Evolutionary conservation across 2,888 invertebrate genomes (phyloP).

Genomic region (Torymus texanus): DNA sequence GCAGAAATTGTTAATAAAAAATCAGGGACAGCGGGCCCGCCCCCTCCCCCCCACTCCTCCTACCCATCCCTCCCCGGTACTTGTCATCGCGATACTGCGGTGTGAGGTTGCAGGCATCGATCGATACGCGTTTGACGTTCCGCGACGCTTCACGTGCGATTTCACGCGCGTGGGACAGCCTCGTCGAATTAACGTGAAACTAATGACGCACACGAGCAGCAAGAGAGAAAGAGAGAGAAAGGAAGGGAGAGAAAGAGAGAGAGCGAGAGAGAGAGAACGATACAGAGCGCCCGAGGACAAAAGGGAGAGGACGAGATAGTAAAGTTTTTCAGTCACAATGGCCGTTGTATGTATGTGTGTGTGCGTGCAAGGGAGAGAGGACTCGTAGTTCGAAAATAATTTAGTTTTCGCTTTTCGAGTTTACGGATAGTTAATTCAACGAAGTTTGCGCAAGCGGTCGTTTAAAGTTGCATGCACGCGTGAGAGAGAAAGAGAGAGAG

Average conservation of each 20-base stretch:
- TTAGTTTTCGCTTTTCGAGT: conserved; percentile 2
- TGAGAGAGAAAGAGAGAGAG: too few relatives aligned
- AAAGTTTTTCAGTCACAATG: too few relatives aligned
- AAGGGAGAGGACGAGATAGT: neutral
- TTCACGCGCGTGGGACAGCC: neutral
- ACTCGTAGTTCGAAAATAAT: conserved; percentile 3
- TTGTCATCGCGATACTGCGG: conserved; percentile 11
- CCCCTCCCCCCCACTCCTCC: too few relatives aligned
- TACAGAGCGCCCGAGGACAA: neutral
- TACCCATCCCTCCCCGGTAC: neutral
- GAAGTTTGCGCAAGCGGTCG: neutral
- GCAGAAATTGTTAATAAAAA: too few relatives aligned
- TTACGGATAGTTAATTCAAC: conserved; percentile 19
- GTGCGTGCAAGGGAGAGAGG: too few relatives aligned
- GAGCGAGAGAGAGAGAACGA: neutral
- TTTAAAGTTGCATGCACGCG: neutral
- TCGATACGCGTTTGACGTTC: conserved; percentile 5
- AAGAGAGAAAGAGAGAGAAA: neutral
- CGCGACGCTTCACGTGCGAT: conserved; percentile 1
- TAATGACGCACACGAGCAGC: conserved; percentile 11
- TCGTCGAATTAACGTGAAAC: conserved; percentile 41
- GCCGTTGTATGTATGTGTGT: too few relatives aligned
- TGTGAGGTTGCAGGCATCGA: neutral
- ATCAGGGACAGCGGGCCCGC: too few relatives aligned
- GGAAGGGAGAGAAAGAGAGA: neutral